A percentile compares a stretch with the other conserved stretches of the same genome.
Conservation (phyloP, 2,113 vertebrate genomes). For the Melanocharis versteri region DNA sequence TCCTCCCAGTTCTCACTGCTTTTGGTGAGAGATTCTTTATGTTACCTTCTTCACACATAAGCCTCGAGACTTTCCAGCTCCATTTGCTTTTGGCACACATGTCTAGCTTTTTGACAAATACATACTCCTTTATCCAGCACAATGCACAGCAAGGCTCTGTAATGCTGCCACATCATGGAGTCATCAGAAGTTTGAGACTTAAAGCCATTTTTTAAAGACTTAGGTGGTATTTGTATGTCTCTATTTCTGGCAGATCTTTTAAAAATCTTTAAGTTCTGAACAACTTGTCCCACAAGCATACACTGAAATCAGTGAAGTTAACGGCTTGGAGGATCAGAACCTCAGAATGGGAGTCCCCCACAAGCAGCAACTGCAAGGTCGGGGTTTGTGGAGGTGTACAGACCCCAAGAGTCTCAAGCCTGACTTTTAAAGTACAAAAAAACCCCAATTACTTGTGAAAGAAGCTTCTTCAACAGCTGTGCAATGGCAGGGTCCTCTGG, state of each 20-base stretch:
- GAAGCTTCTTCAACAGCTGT: constrained; percentile 93
- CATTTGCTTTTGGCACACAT: neutral
- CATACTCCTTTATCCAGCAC: neutral
- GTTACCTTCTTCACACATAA: neutral
- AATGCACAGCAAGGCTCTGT: neutral
- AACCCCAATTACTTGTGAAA: constrained; percentile 85
- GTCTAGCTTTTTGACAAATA: neutral
- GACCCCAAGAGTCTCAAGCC: neutral
- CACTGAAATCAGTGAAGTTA: neutral
- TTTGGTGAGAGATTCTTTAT: neutral
- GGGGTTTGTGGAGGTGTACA: neutral
- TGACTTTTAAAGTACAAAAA: neutral
- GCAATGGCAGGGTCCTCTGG: constrained; percentile 91
- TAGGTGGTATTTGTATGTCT: neutral
- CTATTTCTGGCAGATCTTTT: neutral
- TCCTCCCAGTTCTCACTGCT: neutral
- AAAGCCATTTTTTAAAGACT: neutral
- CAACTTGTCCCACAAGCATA: neutral
- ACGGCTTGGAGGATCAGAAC: neutral
- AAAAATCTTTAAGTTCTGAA: neutral
- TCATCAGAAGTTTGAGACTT: neutral
- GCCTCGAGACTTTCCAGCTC: neutral
- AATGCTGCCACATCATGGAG: neutral
- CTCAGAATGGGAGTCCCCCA: neutral
- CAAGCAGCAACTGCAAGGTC: neutral